Conservation (phyloP, 2,888 invertebrate species). For the Bembecia ichneumoniformis region DNA sequence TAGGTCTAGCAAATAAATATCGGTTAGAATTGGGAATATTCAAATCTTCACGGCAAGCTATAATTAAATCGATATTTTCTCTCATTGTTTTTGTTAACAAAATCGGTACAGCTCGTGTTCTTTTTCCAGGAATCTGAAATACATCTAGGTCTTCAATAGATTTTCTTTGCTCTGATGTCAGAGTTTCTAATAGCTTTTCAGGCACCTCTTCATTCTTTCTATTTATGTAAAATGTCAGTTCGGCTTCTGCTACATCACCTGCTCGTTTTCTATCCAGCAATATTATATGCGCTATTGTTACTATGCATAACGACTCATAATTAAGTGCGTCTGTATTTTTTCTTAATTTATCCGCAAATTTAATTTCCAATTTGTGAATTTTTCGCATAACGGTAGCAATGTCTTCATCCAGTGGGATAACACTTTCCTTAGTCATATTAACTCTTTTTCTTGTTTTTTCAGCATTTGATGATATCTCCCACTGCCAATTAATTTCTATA, state of each 20-base stretch:
- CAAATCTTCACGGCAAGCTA: conserved; percentile 2
- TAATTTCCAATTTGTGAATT: conserved; percentile 2
- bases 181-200: conserved; percentile 3
- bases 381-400: conserved; percentile 2
- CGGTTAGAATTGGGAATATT: conserved; percentile 1
- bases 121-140: conserved; percentile 6
- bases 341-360: conserved; percentile 3
- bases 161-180: conserved; percentile 4
- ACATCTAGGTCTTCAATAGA: conserved; percentile 2
- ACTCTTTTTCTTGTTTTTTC: conserved; percentile 8
- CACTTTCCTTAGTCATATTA: conserved; percentile 5
- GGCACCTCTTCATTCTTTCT: conserved; percentile 1
- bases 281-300: conserved; percentile 6
- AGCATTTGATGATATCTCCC: conserved; percentile 10
- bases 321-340: conserved; percentile 1
- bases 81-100: neutral
- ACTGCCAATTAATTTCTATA: conserved; percentile 8
- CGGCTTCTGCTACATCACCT: conserved; percentile 6
- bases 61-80: conserved; percentile 1
- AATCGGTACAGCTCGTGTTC: conserved; percentile 3
- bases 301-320: conserved; percentile 4
- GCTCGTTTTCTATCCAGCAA: conserved; percentile 6
- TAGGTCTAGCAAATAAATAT: conserved; percentile 3
- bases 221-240: neutral
- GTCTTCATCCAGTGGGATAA: conserved; percentile 7